Evolutionary conservation across 2,888 invertebrate genomes (phyloP).

Genomic region (Catotricha subobsoleta): DNA sequence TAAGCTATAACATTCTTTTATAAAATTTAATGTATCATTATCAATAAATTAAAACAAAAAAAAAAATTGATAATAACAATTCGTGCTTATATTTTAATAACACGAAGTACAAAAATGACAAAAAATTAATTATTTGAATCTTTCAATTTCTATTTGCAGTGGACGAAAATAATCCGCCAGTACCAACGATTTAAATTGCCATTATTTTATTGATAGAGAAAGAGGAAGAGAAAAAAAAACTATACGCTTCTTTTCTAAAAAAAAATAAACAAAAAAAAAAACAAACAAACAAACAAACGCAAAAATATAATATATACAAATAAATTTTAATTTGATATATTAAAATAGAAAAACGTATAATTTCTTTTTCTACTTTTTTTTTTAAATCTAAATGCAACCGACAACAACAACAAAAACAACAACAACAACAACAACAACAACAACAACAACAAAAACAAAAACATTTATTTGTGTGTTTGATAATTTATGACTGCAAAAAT

Average conservation of each 20-base stretch:
- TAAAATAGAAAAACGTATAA: too few species aligned
- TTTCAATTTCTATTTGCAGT: slow-evolving; percentile 5
- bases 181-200: slow-evolving; percentile 19
- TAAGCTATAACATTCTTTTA: too few species aligned
- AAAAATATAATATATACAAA: background rate
- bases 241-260: background rate
- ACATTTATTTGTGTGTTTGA: too few species aligned
- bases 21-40: too few species aligned
- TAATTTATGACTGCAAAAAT: too few species aligned
- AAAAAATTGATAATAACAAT: background rate
- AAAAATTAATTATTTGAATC: background rate
- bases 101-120: too few species aligned
- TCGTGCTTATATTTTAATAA: background rate
- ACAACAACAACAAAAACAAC: too few species aligned
- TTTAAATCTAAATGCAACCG: too few species aligned
- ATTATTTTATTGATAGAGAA: slow-evolving; percentile 19
- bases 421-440: too few species aligned
- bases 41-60: too few species aligned
- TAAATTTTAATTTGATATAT: background rate
- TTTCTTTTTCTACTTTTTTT: too few species aligned
- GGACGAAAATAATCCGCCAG: slow-evolving; percentile 8
- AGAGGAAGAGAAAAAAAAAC: background rate
- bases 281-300: background rate
- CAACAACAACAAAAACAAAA: too few species aligned
- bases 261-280: background rate